Evolutionary conservation across 2,113 vertebrate species (phyloP).

Genomic region (Ardeotis arabs): DNA sequence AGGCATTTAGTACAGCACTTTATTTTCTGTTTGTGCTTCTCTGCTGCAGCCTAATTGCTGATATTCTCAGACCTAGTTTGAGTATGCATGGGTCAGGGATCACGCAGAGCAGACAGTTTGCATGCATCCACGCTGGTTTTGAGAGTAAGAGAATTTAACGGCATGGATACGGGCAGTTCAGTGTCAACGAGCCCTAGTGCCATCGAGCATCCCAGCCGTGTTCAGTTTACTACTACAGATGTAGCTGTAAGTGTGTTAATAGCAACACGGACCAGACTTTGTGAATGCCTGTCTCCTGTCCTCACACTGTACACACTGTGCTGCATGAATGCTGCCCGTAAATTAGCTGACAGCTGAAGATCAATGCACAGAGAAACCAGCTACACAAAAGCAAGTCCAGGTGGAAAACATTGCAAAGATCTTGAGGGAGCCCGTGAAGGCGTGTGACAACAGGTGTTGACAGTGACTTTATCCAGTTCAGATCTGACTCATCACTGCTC

Average conservation of each 20-base stretch:
- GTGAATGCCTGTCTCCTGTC: neutral
- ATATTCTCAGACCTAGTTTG: neutral
- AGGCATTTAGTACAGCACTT: neutral
- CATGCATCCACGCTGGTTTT: neutral
- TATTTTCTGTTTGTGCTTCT: neutral
- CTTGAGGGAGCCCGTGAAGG: neutral
- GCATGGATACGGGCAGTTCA: neutral
- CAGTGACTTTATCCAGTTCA: neutral
- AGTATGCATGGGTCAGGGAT: neutral
- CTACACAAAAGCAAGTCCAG: neutral
- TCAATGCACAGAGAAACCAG: neutral
- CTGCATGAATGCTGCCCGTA: neutral
- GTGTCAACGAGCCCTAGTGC: neutral
- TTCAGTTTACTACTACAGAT: neutral
- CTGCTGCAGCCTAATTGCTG: neutral
- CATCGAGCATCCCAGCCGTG: fast-evolving
- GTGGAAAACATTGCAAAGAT: neutral
- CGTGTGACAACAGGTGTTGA: neutral
- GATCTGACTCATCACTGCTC: neutral
- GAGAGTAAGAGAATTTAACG: neutral
- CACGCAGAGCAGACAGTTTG: fast-evolving
- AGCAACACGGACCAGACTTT: neutral
- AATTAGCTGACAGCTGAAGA: neutral
- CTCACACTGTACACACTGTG: neutral
- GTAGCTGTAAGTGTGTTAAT: neutral